Base-by-base conservation (phyloP, 2,888 invertebrate genomes). In the Ferdinandea cuprea region DNA sequence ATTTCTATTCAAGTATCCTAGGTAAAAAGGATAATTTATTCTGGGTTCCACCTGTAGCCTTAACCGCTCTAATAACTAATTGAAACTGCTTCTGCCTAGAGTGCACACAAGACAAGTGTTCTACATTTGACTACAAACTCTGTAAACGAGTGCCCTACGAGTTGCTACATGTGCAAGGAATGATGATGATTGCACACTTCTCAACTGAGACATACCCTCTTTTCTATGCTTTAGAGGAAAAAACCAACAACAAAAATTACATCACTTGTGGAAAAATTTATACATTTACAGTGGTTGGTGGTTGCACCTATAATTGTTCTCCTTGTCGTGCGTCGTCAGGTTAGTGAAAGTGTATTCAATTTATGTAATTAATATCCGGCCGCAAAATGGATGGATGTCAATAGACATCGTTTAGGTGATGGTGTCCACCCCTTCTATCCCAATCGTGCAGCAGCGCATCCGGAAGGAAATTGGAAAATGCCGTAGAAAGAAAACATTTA, bases 281-380 rank as follows among this genome's bases (percentile, higher is more conserved):
- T 66, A 63, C 52, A 30, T 19, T 28, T 25, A 13, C 52, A n/a
- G n/a, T n/a, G n/a, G n/a, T n/a, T 15, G 11, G 21, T 13, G 13
- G 52, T 32, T 52, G 30, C 30, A 30, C 52, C 28, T 30, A 52
- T 19, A 40, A 58, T 48, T 56, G 65, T 52, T 40, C 6, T 56
- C 13, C 21, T 35, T n/a, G 6, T 8, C 32, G n/a, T n/a, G n/a
- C n/a, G n/a, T 40, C 30, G 50, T 13, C 35, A 52, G 63, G 54
- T 3, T 13, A 48, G 83, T 61, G 69, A 73, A 73, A 84, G 68
- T 68, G 40, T 56, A n/a, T 65, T 37, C 85, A 87, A 87, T 86
- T 86, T 81, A 74, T 86, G 85, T 86, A 86, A 87, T 87, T 87
- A 87, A 87, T 87, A 87, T 87, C 87, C 87, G 87, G 86, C n/a